A percentile compares a stretch with the other conserved stretches of the same genome.
These are phyloP conservation scores for Eupleurogrammus muticus DNA, from an alignment of 2,797 vertebrate species.

Conservation along the genomic window DNA sequence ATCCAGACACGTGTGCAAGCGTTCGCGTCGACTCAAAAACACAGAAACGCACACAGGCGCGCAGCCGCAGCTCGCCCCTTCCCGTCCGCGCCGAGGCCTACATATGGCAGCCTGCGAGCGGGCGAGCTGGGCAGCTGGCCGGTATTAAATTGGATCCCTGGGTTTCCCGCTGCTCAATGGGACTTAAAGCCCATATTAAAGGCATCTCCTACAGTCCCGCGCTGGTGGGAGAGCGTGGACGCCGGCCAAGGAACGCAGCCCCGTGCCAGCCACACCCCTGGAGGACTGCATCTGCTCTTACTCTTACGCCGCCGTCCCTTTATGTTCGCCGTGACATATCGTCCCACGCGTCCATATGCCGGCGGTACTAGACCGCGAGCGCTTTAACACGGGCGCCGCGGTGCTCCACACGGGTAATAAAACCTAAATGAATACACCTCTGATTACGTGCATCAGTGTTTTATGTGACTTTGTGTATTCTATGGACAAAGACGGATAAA, in stretches of 20 bases:
- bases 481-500: neutral
- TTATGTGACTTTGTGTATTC: constrained; percentile 33
- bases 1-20: constrained; percentile 11
- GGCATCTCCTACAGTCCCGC: constrained; percentile 78
- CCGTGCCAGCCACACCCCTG: constrained; percentile 80
- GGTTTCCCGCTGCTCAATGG: constrained; percentile 79
- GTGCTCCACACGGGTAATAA: constrained; percentile 42
- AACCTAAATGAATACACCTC: constrained; percentile 58
- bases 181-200: constrained; percentile 85
- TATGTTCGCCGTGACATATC: constrained; percentile 67
- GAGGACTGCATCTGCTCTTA: constrained; percentile 80
- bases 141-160: constrained; percentile 84
- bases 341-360: constrained; percentile 64
- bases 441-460: constrained; percentile 46
- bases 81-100: constrained; percentile 56
- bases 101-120: constrained; percentile 74
- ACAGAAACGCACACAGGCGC: constrained; percentile 35
- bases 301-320: constrained; percentile 61
- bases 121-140: constrained; percentile 81
- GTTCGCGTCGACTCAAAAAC: constrained; percentile 40
- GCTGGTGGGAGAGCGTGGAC: constrained; percentile 80
- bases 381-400: constrained; percentile 37
- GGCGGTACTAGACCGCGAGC: constrained; percentile 38
- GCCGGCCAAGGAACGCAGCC: constrained; percentile 81
- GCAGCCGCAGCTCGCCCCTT: constrained; percentile 40